Evolutionary conservation across 1,140 invertebrate genomes (phyloP).

Genomic region (Theocolax elegans): DNA sequence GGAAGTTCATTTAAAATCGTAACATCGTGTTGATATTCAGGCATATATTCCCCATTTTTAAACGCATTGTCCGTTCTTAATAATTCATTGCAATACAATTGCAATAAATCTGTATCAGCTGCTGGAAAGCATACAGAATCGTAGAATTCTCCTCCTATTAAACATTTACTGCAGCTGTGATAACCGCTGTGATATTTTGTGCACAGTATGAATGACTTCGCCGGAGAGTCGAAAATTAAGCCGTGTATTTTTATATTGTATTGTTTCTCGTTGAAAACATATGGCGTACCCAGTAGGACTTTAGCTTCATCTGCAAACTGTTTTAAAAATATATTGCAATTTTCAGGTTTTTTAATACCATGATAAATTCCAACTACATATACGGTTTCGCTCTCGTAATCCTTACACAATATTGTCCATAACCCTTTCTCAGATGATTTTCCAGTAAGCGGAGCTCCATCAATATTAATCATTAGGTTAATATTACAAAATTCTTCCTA

Average conservation of each 20-base stretch:
- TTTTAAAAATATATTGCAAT: conserved; percentile 39
- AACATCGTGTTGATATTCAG: no score
- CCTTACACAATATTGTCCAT: conserved; percentile 35
- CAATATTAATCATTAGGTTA: neutral
- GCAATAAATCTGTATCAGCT: neutral
- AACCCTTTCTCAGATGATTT: no score
- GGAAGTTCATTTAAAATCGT: no score
- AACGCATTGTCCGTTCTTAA: conserved; percentile 9
- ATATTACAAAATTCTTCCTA: conserved; percentile 43
- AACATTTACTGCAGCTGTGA: conserved; percentile 57
- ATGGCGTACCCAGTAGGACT: conserved; percentile 30
- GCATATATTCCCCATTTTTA: neutral
- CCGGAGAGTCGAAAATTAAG: conserved; percentile 59
- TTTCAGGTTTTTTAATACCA: conserved; percentile 11
- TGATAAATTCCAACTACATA: conserved; percentile 44
- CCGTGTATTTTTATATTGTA: conserved; percentile 34
- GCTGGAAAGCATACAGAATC: conserved; percentile 46
- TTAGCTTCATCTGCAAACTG: no score
- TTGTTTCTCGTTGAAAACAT: conserved; percentile 24
- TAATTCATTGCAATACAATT: neutral
- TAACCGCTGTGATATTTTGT: conserved; percentile 56
- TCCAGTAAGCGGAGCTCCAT: no score
- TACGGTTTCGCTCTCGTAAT: conserved; percentile 30
- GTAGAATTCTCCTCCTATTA: conserved; percentile 41
- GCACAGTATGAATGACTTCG: no score